Conservation (phyloP, 2,888 invertebrate genomes). For the Chymomyza procnemis region DNA sequence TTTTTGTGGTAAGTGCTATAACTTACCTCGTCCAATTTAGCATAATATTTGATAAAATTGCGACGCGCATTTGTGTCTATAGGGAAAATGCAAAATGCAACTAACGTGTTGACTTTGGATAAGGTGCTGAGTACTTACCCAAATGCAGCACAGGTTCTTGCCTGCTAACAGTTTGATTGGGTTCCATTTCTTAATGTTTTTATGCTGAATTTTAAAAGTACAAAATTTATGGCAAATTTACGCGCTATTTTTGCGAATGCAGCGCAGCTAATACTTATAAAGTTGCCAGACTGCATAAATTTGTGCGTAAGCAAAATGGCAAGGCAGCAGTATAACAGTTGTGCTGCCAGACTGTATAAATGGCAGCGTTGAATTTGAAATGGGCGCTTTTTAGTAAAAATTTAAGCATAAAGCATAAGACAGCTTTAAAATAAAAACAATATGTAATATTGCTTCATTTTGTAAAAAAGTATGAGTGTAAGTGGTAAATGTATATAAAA, state of each 20-base stretch:
- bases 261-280: not conserved
- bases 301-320: not conserved
- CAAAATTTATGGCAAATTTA: constrained; percentile 25
- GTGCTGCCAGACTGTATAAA: no score
- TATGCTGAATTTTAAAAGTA: constrained; percentile 30
- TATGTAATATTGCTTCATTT: no score
- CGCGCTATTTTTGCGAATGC: constrained; percentile 46
- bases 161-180: constrained; percentile 61
- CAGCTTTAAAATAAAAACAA: no score
- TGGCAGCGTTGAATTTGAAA: no score
- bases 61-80: constrained; percentile 75
- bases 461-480: no score
- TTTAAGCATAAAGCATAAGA: no score
- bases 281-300: not conserved
- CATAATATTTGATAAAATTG: constrained; percentile 74
- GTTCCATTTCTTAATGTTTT: constrained; percentile 57
- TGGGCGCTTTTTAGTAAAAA: no score
- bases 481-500: no score
- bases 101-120: not conserved
- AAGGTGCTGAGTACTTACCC: constrained; percentile 46
- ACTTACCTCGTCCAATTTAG: constrained; percentile 73
- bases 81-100: constrained; percentile 12
- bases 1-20: not conserved
- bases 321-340: not conserved
- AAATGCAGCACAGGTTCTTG: constrained; percentile 68